Evolutionary conservation across 2,797 vertebrate genomes (phyloP).

Genomic region (Pygocentrus nattereri): DNA sequence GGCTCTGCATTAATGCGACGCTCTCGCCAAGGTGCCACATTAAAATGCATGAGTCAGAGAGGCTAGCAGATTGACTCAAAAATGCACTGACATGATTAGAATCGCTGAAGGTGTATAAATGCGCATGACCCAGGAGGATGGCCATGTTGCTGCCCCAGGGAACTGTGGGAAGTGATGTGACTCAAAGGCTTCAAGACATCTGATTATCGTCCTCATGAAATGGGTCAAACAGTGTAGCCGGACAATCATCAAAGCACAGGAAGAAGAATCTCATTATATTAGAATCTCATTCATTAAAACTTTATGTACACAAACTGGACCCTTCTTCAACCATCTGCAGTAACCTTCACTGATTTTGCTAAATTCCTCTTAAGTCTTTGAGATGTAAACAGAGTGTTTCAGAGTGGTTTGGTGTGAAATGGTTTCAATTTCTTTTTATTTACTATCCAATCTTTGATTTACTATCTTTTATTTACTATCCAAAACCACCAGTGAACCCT

Average conservation of each 20-base stretch:
- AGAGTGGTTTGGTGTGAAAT: too few species aligned
- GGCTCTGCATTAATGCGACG: constrained; percentile 45
- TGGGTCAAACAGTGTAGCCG: constrained; percentile 52
- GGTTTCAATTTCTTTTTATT: too few species aligned
- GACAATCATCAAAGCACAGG: constrained; percentile 32
- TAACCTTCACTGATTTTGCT: too few species aligned
- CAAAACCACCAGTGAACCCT: too few species aligned
- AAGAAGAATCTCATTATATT: neutral
- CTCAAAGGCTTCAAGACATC: constrained; percentile 55
- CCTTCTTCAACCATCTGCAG: too few species aligned
- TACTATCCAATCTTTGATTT: too few species aligned
- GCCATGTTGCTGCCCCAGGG: constrained; percentile 29
- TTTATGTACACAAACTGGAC: neutral
- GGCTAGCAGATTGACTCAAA: constrained; percentile 42
- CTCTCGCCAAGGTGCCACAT: constrained; percentile 42
- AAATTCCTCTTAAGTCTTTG: too few species aligned
- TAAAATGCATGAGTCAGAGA: constrained; percentile 52
- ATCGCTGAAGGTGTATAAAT: constrained; percentile 50
- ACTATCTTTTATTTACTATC: too few species aligned
- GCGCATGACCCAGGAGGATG: constrained; percentile 34
- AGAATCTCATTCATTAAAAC: neutral
- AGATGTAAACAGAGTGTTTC: too few species aligned
- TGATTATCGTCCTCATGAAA: constrained; percentile 58
- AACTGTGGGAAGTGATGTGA: constrained; percentile 50
- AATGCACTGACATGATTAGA: constrained; percentile 58